Evolutionary conservation across 2,888 invertebrate species (phyloP), one percentile per base, ranked within the genome.

Genomic region (Odontocolon sp.): DNA sequence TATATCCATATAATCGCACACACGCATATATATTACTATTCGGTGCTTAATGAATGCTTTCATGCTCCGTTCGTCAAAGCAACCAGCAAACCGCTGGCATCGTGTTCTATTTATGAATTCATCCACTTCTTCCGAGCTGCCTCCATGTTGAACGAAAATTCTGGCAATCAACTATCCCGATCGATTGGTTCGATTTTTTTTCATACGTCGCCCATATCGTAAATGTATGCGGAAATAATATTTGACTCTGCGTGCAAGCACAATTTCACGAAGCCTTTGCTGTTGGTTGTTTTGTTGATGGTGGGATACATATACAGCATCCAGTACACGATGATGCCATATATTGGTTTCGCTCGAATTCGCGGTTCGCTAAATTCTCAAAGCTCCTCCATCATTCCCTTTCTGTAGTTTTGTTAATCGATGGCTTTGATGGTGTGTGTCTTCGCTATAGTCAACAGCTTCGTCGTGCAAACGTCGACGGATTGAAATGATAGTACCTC

Each of bases 341-440:
- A 63, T 70, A 70, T 70, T 63, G 70, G 63, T 70, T 70, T 52
- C 54, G 54, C 26, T 42, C 45, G 63, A 63, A 70, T 70, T 70
- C 70, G 61, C 61, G 61, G 52, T 61, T 31, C 42, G 52, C 42
- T 42, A 45, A 36, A 59, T 42, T 31, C 38, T 45, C 33, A 23
- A 61, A 54, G 11, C 45, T 40, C 45, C 18, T 9, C 31, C 52
- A 11, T 18, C 26, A 26, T 42, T 74, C 56, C 45, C 42, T 52
- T 38, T 31, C 31, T 66, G 50, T 40, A 64, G 2, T n/a, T 9
- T 28, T 9, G 8, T 9, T 40, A 21, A 8, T 40, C 14, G 11
- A 18, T 28, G 9, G 9, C 40, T 28, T 11, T 40, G 31, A 31
- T 36, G 18, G 11, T 23, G 63, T 63, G 33, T 31, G 33, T 45